Evolutionary conservation across 2,113 vertebrate genomes (phyloP), one percentile per base, ranked within the genome.

Genomic region (Scomber colias): DNA sequence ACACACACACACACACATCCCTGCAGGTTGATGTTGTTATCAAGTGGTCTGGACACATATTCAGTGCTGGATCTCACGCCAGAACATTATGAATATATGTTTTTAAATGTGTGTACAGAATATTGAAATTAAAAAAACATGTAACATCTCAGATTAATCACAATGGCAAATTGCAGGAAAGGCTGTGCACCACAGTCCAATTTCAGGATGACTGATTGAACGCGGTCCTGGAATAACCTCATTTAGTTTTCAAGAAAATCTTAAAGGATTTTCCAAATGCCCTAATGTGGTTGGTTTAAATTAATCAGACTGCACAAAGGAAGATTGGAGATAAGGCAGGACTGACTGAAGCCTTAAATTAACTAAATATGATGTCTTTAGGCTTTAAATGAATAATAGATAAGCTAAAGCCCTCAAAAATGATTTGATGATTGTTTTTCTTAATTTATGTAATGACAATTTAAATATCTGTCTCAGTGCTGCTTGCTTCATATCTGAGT

Each of bases 21-120:
- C 62, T 75, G 44, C 76, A 83, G 61, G 61, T 75, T 68, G 27
- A 56, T 72, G 46, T 56, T 75, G 78, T 21, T 65, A 44, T 69
- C 16, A 55, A 45, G 65, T 60, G 30, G 21, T 55, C 56, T 68
- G 57, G 44, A 76, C 66, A 60, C 55, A 72, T 57, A 73, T 15
- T 5, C 70, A 40, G 59, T 80, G 60, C 67, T 77, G 73, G 8
- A 54, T 83, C 44, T 69, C 59, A 75, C 54, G 67, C n/a, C 53
- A 66, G 68, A 75, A 71, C 55, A 75, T 66, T 40, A 11, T 69
- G 50, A 30, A 56, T 55, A 27, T 49, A 67, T 70, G 51, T 50
- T 44, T 66, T 59, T 60, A 50, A 63, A 71, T 48, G 15, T 10
- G 7, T 54, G 45, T 9, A 19, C 1, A 73, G 21, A 59, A 61